These are phyloP conservation scores for Tiliacea citrago DNA, from an alignment of 2,888 invertebrate species.

Conservation along the genomic window DNA sequence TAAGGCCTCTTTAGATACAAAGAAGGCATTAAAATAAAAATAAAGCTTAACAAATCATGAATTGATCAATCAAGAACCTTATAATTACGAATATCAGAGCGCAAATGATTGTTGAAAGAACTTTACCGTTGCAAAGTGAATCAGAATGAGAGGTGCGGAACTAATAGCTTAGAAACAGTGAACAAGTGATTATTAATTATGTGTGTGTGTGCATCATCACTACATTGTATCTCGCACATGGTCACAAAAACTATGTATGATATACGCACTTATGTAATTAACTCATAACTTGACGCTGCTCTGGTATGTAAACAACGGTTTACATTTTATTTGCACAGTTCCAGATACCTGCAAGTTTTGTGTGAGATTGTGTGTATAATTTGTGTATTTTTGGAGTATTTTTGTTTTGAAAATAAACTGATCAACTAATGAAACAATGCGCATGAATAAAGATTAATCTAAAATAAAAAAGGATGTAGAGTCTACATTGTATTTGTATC, in stretches of 20 bases:
- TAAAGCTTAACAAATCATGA: not conserved
- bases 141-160: constrained; percentile 66
- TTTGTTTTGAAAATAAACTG: too few species aligned
- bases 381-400: not conserved
- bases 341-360: not conserved
- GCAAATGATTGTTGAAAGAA: constrained; percentile 22
- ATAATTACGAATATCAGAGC: constrained; percentile 17
- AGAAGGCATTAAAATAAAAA: not conserved
- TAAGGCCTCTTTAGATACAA: not conserved
- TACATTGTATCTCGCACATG: constrained; percentile 51
- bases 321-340: constrained; percentile 15
- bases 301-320: constrained; percentile 46
- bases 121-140: constrained; percentile 52
- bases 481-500: constrained; percentile 1
- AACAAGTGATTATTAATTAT: constrained; percentile 62
- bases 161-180: constrained; percentile 54
- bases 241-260: constrained; percentile 51
- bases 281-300: constrained; percentile 34
- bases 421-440: not conserved
- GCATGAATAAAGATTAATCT: not conserved
- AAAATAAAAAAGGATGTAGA: not conserved
- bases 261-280: constrained; percentile 56
- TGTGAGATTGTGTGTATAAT: not conserved
- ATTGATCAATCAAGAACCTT: constrained; percentile 24
- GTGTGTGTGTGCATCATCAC: constrained; percentile 47